Evolutionary conservation across 2,888 invertebrate species (phyloP).

Genomic region (Cerastis rubricosa): DNA sequence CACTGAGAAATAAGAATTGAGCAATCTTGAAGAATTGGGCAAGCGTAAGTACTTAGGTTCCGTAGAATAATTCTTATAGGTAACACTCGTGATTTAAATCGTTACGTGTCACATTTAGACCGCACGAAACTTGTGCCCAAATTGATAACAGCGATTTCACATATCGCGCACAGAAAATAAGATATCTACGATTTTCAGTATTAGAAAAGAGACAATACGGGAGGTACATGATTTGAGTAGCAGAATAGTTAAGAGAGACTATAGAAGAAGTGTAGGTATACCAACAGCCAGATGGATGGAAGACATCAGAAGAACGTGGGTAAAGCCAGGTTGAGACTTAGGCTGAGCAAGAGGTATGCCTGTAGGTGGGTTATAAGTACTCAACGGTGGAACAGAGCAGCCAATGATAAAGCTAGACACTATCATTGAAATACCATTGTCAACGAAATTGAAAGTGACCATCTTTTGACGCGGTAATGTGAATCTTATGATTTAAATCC

Average conservation of each 20-base stretch:
- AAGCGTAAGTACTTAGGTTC: slow-evolving; percentile 15
- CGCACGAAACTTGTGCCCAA: background rate
- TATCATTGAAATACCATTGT: background rate
- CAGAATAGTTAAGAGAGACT: background rate
- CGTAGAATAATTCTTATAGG: background rate
- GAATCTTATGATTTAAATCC: background rate
- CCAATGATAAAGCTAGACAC: background rate
- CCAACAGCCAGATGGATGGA: background rate
- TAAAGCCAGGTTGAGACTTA: background rate
- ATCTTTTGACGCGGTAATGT: background rate
- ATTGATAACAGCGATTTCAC: no score
- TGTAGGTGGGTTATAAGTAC: background rate
- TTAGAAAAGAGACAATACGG: background rate
- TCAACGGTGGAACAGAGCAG: background rate
- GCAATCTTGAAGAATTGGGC: slow-evolving; percentile 36
- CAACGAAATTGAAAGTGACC: background rate
- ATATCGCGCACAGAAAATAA: background rate
- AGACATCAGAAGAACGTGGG: background rate
- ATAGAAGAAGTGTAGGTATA: background rate
- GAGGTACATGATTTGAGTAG: background rate
- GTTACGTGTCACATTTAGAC: background rate
- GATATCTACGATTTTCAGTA: background rate
- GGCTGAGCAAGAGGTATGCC: background rate
- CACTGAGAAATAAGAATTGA: slow-evolving; percentile 32
- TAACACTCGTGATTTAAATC: background rate